phyloP scores from a whole-genome alignment of 1,140 invertebrate genomes.

The Leguminivora glycinivorella region DNA sequence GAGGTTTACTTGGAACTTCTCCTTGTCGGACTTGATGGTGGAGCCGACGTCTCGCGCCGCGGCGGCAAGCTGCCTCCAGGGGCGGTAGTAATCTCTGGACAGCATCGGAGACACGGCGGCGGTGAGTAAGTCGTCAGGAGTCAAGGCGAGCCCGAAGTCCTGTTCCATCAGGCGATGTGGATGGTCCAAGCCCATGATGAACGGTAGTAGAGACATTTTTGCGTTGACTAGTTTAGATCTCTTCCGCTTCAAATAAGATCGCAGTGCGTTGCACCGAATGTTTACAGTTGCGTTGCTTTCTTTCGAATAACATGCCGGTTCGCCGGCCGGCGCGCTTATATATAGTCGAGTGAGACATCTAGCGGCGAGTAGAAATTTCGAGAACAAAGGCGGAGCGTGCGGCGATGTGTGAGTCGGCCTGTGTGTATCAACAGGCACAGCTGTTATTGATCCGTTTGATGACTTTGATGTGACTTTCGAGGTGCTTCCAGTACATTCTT shows the following conservation, averaged over 20 bases:
- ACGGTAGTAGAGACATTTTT: constrained; percentile 62
- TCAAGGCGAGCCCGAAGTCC: constrained; percentile 85
- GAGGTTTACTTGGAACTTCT: constrained; percentile 83
- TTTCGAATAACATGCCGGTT: constrained; percentile 34
- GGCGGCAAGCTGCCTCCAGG: constrained; percentile 82
- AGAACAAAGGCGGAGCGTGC: constrained; percentile 30
- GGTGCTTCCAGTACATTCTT: constrained; percentile 18
- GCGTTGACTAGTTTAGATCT: constrained; percentile 5
- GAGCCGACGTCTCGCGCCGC: constrained; percentile 85
- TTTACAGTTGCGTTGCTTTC: constrained; percentile 30
- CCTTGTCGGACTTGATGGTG: constrained; percentile 81
- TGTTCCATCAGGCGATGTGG: constrained; percentile 86
- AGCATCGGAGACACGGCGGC: constrained; percentile 70
- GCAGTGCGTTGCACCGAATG: constrained; percentile 35
- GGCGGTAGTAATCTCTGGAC: constrained; percentile 82
- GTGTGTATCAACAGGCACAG: constrained; percentile 14
- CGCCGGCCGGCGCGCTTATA: constrained; percentile 41
- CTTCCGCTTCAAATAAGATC: constrained; percentile 20
- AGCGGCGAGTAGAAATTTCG: constrained; percentile 34
- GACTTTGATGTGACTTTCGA: constrained; percentile 2
- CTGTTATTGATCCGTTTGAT: constrained; percentile 20
- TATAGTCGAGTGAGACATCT: constrained; percentile 36
- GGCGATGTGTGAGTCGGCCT: neutral
- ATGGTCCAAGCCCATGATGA: constrained; percentile 78
- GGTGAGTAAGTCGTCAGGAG: constrained; percentile 85